A percentile compares a stretch with the other conserved stretches of the same genome.
Conservation (phyloP, 2,113 vertebrate species). For the Scomber japonicus region DNA sequence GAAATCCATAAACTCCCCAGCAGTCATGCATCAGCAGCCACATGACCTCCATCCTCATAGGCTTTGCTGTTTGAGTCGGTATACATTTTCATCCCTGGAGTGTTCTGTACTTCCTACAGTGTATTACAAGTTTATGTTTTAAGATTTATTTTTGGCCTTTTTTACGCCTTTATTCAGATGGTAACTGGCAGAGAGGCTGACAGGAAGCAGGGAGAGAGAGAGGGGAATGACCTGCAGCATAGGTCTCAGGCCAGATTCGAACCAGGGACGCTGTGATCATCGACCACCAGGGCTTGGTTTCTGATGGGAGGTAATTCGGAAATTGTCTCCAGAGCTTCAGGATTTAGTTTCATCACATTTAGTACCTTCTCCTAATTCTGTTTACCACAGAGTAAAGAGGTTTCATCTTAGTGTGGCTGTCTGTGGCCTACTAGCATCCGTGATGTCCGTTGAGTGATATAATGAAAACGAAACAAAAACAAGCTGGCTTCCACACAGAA, state of each 20-base stretch:
- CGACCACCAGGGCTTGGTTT: neutral
- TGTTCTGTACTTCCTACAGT: neutral
- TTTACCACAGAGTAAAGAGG: neutral
- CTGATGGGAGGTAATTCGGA: constrained; percentile 15
- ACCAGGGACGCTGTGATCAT: too few species aligned
- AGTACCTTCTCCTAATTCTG: neutral
- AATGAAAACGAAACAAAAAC: constrained; percentile 2
- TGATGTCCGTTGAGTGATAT: constrained; percentile 7
- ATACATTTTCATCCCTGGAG: constrained; percentile 1
- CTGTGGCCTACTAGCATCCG: neutral
- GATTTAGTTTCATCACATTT: constrained; percentile 23
- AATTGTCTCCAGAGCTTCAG: constrained; percentile 25
- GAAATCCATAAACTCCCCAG: constrained; percentile 19
- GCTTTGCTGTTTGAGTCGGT: neutral
- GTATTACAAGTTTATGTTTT: neutral
- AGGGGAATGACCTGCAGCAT: too few species aligned
- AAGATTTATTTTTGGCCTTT: too few species aligned
- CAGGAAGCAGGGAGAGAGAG: too few species aligned
- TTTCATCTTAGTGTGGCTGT: constrained; percentile 27
- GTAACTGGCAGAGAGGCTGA: too few species aligned
- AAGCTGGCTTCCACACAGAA: neutral
- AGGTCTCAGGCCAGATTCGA: too few species aligned
- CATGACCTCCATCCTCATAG: constrained; percentile 15
- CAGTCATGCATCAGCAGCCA: constrained; percentile 20
- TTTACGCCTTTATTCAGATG: too few species aligned